Evolutionary conservation across 2,888 invertebrate genomes (phyloP).

Genomic region (Criorhina ranunculi): DNA sequence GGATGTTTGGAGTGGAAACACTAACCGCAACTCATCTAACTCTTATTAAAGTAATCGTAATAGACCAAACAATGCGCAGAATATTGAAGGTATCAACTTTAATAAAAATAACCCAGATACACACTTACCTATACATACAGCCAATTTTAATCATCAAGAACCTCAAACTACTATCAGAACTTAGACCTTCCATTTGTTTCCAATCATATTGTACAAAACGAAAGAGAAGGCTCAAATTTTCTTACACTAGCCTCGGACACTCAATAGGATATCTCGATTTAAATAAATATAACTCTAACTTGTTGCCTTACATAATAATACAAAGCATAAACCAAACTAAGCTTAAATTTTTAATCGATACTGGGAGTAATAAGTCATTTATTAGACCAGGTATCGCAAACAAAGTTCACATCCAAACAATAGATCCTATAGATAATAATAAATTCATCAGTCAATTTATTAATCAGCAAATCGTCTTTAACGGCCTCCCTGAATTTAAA

Average conservation of each 20-base stretch:
- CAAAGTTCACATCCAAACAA: too few relatives aligned
- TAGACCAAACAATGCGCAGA: background rate
- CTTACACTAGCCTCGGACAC: conserved; percentile 60
- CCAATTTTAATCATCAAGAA: background rate
- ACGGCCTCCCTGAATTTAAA: conserved; percentile 51
- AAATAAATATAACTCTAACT: conserved; percentile 48
- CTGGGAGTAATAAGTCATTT: conserved; percentile 56
- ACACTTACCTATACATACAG: background rate
- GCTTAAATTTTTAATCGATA: conserved; percentile 57
- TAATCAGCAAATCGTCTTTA: conserved; percentile 26
- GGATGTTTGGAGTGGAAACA: background rate
- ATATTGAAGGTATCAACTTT: background rate
- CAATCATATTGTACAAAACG: conserved; percentile 3
- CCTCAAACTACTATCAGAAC: conserved; percentile 22
- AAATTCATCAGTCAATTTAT: too few relatives aligned
- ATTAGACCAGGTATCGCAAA: conserved; percentile 45
- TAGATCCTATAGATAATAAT: conserved; percentile 22
- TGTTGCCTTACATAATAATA: conserved; percentile 49
- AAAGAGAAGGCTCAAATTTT: conserved; percentile 74
- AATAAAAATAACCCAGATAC: background rate
- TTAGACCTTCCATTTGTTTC: background rate
- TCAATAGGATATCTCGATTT: conserved; percentile 64
- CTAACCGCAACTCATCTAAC: background rate
- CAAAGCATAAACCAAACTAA: conserved; percentile 12
- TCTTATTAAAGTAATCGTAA: background rate